Conservation (phyloP, 2,113 vertebrate genomes). For the Cryptomyrus ogoouensis region DNA sequence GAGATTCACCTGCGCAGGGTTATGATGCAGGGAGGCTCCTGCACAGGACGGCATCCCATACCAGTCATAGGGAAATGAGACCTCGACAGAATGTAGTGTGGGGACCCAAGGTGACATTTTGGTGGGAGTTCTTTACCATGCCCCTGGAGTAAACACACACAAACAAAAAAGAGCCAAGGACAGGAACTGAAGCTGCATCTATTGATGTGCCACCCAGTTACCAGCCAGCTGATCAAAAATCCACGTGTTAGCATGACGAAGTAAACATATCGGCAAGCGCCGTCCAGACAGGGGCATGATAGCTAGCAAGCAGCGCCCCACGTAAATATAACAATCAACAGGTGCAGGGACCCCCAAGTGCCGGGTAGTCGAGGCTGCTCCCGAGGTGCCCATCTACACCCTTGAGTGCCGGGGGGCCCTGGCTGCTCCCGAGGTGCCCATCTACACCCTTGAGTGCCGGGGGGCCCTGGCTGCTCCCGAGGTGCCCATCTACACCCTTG, state of each 20-base stretch:
- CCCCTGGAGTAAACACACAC: not conserved
- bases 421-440: not conserved
- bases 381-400: not conserved
- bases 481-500: not conserved
- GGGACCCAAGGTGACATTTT: not conserved
- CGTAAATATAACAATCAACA: not conserved
- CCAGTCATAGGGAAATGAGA: not conserved
- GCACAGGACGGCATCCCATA: not conserved
- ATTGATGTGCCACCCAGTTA: not conserved
- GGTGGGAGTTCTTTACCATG: not conserved
- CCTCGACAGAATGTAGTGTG: not conserved
- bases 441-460: too few relatives aligned
- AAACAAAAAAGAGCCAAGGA: not conserved
- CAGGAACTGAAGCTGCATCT: not conserved
- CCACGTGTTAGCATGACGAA: too few relatives aligned
- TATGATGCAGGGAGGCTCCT: not conserved
- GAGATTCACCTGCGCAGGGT: not conserved
- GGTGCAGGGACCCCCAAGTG: not conserved
- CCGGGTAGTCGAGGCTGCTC: not conserved
- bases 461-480: not conserved
- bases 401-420: not conserved
- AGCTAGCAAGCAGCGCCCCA: not conserved
- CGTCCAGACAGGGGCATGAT: not conserved
- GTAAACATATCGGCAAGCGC: not conserved
- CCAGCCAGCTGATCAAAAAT: not conserved